Base-by-base conservation (phyloP, 2,113 vertebrate species). In the Rhinolophus sinicus region DNA sequence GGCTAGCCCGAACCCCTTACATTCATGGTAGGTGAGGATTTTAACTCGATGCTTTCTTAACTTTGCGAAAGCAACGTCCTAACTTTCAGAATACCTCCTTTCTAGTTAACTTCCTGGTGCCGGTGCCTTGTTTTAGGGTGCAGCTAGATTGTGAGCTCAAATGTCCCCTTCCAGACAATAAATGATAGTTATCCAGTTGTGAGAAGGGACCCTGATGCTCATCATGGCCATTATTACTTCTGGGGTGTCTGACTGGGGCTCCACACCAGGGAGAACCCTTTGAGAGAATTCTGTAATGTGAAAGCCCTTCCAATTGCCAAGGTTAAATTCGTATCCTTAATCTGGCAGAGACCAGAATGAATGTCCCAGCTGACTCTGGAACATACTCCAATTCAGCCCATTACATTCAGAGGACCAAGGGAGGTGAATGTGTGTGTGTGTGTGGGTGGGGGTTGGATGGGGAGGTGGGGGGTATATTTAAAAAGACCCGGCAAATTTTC, bases 341-440 rank as follows among this genome's bases (percentile, higher is more conserved):
- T 24, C 60, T 94, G 81, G 69, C 95, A 93, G 90, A 95, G 73
- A 60, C 67, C 47, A 94, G 64, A 86, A 75, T 64, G 64, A 86
- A 75, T 64, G 58, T 96, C 85, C 60, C 82, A 94, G 81, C 88
- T 95, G 56, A 82, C 81, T 75, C 72, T 96, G 90, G 94, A 92
- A 78, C 69, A 21, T 58, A 75, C 9, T 86, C 60, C 21, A 44
- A 2, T 62, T 73, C 12, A n/a, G 50, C 58, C 70, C 38, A 3
- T 95, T 93, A 44, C 70, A 13, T 60, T 82, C 76, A 83, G 81
- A 94, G 94, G 90, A 88, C 95, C 85, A 33, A 80, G 16, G 65
- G 70, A 88, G 47, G 5, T 33, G 21, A 40, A 9, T 77, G 54
- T 78, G 33, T 78, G 75, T 54, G 40, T 44, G 40, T 44, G 40